Percentiles rank a stretch among this genome's conserved stretches.
Conservation (phyloP, 2,888 invertebrate species). For the Cylindroiulus punctatus region DNA sequence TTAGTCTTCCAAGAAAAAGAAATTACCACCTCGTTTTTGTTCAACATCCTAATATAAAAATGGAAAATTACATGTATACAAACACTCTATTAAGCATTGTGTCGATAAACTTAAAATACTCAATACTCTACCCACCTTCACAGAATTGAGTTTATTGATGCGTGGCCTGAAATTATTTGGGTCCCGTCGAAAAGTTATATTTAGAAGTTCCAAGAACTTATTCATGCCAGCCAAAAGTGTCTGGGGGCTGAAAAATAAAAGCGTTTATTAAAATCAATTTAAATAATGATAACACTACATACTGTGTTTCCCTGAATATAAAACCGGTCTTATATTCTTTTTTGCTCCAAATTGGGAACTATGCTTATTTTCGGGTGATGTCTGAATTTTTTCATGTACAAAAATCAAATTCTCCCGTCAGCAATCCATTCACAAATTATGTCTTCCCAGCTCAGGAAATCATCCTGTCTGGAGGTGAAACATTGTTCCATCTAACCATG, state of each 20-base stretch:
- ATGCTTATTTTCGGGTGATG: too few species aligned
- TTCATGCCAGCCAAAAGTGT: conserved; percentile 98
- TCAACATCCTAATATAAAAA: conserved; percentile 81
- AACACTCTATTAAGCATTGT: conserved; percentile 60
- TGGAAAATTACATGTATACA: conserved; percentile 12
- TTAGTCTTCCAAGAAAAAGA: conserved; percentile 97
- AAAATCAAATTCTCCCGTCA: too few species aligned
- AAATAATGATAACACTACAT: neutral
- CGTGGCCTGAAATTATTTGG: conserved; percentile 98
- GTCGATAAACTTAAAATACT: neutral
- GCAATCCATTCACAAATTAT: too few species aligned
- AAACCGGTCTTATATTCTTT: too few species aligned
- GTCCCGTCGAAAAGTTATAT: conserved; percentile 98
- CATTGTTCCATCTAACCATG: too few species aligned
- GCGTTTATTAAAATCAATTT: neutral
- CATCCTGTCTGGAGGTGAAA: too few species aligned
- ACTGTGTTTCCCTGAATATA: too few species aligned
- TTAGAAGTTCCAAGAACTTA: conserved; percentile 90
- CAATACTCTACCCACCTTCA: conserved; percentile 75
- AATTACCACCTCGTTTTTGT: conserved; percentile 96
- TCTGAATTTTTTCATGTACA: too few species aligned
- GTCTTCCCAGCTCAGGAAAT: too few species aligned
- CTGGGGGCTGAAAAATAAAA: conserved; percentile 72
- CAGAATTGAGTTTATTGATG: conserved; percentile 96
- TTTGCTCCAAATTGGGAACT: too few species aligned